Evolutionary conservation across 1,140 invertebrate species (phyloP), one percentile per base, ranked within the genome.

Genomic region (Magallana angulata): DNA sequence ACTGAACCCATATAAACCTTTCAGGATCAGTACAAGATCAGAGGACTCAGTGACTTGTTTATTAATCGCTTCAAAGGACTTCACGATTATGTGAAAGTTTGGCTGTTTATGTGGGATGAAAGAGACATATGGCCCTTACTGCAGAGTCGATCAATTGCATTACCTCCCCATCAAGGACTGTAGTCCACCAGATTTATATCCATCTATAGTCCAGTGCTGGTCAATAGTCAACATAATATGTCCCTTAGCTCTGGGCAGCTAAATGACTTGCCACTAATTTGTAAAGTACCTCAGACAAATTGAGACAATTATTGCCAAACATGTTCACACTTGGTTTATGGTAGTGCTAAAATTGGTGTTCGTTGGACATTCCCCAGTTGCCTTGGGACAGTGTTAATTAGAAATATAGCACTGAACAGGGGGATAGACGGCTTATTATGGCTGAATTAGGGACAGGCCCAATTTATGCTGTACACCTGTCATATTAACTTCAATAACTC

Each of bases 241-340:
- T 48, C 36, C 36, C 36, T 48, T 48, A 48, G 36, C 60, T 64
- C 16, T 64, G 60, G 60, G 60, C 60, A 64, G 60, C 60, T 14
- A 64, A 64, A 76, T 76, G 24, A 76, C 68, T 30, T 18, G 7
- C 8, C 68, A 76, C 68, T 76, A 76, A 76, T 76, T 76, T 76
- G 24, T 76, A 9, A 76, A 76, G 7, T 76, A 76, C 68, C 68
- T 30, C 68, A 76, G 18, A 76, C 68, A 76, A 76, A 76, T 76
- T 76, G 68, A 76, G 68, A 76, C 68, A 76, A 76, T 76, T 76
- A 76, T 76, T 30, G 30, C 64, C n/a, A 24, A 71, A 64, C 64
- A 24, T 24, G 64, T 71, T 71, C 64, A 71, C 64, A 76, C 68
- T 76, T 36, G 68, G 68, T 76, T 64, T 76, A 76, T 76, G 68